phyloP scores from a whole-genome alignment of 2,113 vertebrate genomes.

The Menidia beryllina region DNA sequence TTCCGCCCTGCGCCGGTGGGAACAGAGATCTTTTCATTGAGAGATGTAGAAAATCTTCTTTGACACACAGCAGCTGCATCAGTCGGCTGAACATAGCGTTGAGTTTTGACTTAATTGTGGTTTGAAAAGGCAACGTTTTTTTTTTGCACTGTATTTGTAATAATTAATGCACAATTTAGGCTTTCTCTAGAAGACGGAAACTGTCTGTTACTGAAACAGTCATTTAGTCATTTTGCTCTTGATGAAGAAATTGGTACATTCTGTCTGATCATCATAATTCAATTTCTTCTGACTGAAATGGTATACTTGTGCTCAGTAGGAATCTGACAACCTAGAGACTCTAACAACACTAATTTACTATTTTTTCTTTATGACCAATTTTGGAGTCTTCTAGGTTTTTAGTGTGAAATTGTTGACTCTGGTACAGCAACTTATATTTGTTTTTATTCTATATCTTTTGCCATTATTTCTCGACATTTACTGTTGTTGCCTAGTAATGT shows the following conservation, averaged over 20 bases:
- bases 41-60: neutral
- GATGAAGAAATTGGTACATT: neutral
- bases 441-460: neutral
- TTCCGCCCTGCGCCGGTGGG: neutral
- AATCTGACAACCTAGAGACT: neutral
- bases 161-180: slow-evolving; percentile 3
- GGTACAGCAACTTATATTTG: neutral
- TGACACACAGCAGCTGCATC: neutral
- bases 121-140: neutral
- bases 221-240: neutral
- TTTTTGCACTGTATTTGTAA: slow-evolving; percentile 5
- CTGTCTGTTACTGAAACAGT: slow-evolving; percentile 8
- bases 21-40: neutral
- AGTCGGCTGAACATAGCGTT: neutral
- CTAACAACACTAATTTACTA: neutral
- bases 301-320: neutral
- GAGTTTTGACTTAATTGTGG: neutral
- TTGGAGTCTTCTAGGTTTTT: neutral
- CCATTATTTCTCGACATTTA: neutral
- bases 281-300: neutral
- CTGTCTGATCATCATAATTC: neutral
- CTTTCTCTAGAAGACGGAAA: neutral
- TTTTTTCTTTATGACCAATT: no score
- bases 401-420: slow-evolving; percentile 12
- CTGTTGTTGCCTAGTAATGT: neutral